Percentiles rank a stretch among this genome's conserved stretches.
Conservation (phyloP, 2,113 vertebrate species). For the Bubo blakistoni region DNA sequence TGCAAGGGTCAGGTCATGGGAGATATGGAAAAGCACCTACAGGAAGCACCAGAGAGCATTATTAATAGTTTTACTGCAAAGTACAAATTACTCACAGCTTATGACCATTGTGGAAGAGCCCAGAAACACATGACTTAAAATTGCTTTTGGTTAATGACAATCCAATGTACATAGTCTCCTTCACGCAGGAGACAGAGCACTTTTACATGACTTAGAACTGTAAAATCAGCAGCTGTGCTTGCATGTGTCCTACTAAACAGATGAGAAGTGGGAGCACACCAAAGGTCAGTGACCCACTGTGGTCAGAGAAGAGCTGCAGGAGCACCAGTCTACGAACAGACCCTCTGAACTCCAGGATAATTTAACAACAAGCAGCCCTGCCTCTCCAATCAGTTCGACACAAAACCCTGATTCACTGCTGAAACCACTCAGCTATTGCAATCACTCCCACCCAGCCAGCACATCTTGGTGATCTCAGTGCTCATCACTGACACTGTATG, state of each 20-base stretch:
- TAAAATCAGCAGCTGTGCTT: not conserved
- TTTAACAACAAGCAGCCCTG: not conserved
- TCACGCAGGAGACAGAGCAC: not conserved
- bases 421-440: not conserved
- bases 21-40: slow-evolving; percentile 83
- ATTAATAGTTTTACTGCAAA: not conserved
- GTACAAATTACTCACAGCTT: not conserved
- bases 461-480: not conserved
- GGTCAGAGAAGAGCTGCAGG: not conserved
- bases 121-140: not conserved
- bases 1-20: slow-evolving; percentile 83
- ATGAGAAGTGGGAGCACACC: not conserved
- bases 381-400: not conserved
- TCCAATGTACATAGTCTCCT: not conserved
- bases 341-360: not conserved
- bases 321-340: not conserved
- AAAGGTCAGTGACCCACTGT: not conserved
- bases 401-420: not conserved
- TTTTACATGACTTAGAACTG: not conserved
- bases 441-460: not conserved
- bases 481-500: not conserved
- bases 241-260: not conserved
- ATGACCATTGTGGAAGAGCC: not conserved
- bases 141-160: not conserved
- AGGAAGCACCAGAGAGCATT: not conserved